Evolutionary conservation across 2,888 invertebrate genomes (phyloP), one percentile per base, ranked within the genome.

Genomic region (Fissipunctia ypsillon): DNA sequence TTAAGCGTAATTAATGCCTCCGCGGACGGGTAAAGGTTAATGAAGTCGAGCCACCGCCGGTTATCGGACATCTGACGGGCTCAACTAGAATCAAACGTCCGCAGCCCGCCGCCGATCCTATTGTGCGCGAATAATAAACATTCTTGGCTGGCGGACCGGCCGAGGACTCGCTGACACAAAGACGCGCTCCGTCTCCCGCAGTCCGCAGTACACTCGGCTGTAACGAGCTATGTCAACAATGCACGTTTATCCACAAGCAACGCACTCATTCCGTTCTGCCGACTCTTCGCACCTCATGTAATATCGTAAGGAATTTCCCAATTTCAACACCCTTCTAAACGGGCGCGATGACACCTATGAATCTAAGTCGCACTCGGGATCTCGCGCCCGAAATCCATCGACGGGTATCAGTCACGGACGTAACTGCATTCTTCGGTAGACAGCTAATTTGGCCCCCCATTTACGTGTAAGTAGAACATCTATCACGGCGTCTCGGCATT

Each of bases 361-460:
- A 93, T 94, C 94, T 92, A 89, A 88, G 91, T 90, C 91, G 89
- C 92, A 91, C 88, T 79, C 81, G 72, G 84, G 78, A 83, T 84
- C 88, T 84, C 73, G 65, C 78, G 41, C 88, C 80, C 76, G 76
- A 84, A 84, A 88, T 80, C 87, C 88, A 88, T 90, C 89, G 88
- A 88, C 88, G 86, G 89, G 91, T 90, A 95, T 95, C 94, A 93
- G 93, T 95, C 95, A 95, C 92, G 90, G 89, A 83, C 87, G 92
- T 91, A 94, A 94, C 93, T 95, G 95, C 95, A 95, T 95, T 95
- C 95, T 94, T 92, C 91, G 87, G 88, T 89, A 91, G 95, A 94
- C 95, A 95, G 94, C 95, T 95, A 96, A 95, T 95, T 94, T 92
- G 93, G 93, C 87, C 91, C 93, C 94, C 94, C 93, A 92, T 93